Percentiles rank a stretch among this genome's conserved stretches.
Evolutionary conservation across 2,797 vertebrate genomes (phyloP).

Genomic region (Coregonus sp.): DNA sequence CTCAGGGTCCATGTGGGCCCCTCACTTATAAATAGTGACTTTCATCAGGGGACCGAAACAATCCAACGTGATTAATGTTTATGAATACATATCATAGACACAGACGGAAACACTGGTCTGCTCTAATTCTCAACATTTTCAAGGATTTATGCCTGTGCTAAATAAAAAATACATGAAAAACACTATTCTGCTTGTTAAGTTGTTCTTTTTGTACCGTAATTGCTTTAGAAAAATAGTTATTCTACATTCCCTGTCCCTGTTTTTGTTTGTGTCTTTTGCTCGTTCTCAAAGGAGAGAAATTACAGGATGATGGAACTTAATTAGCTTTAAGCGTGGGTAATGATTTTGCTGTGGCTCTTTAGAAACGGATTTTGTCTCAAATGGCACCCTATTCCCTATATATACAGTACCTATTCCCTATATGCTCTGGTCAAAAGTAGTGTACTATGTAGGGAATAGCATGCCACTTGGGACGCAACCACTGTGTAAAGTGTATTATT

Average conservation of each 20-base stretch:
- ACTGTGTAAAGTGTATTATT: no score
- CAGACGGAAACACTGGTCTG: background rate
- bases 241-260: background rate
- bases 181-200: background rate
- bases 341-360: background rate
- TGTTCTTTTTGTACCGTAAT: background rate
- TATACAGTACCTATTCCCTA: no score
- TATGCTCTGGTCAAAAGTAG: no score
- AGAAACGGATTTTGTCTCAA: no score
- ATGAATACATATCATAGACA: background rate
- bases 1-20: background rate
- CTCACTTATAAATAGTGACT: constrained; percentile 14
- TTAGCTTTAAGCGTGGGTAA: constrained; percentile 25
- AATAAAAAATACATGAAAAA: no score
- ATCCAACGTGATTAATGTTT: constrained; percentile 3
- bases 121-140: no score
- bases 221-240: background rate
- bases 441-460: no score
- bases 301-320: constrained; percentile 1
- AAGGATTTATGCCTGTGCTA: no score
- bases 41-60: background rate
- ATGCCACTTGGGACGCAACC: no score
- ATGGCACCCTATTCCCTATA: no score
- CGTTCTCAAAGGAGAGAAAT: background rate
- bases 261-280: background rate